phyloP scores from a whole-genome alignment of 2,113 vertebrate species.

The Choloepus hoffmanni region DNA sequence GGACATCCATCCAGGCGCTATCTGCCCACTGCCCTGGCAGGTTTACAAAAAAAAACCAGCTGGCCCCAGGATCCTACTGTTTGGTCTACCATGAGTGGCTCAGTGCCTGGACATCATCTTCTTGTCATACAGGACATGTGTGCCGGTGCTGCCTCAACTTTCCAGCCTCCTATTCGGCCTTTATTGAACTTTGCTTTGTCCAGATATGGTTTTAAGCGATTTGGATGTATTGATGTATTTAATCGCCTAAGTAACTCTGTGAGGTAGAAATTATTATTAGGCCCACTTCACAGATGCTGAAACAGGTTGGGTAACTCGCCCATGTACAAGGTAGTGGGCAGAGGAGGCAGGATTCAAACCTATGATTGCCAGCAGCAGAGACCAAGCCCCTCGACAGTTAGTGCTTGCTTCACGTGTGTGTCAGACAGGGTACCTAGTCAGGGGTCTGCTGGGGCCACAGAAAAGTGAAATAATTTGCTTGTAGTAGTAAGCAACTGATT shows the following conservation, averaged over 20 bases:
- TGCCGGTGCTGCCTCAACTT: neutral
- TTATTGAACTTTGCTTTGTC: neutral
- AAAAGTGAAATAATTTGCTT: neutral
- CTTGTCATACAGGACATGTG: neutral
- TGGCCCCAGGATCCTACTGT: accelerated
- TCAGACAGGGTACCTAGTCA: neutral
- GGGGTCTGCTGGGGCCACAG: neutral
- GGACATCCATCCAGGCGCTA: accelerated
- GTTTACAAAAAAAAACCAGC: neutral
- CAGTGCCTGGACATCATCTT: accelerated
- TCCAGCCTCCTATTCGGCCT: accelerated
- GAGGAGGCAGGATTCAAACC: neutral
- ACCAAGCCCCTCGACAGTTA: neutral
- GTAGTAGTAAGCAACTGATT: neutral
- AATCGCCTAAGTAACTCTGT: neutral
- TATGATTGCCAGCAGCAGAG: neutral
- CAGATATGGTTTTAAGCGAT: neutral
- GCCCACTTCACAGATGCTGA: neutral
- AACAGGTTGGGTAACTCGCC: neutral
- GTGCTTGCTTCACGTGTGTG: neutral
- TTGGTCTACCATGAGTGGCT: neutral
- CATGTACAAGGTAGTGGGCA: neutral
- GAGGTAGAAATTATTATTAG: neutral
- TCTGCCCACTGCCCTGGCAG: accelerated
- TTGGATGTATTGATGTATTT: neutral